Base-by-base conservation (phyloP, 92 coral and sea anemone genomes). In the Parazoanthus atlanticus region DNA sequence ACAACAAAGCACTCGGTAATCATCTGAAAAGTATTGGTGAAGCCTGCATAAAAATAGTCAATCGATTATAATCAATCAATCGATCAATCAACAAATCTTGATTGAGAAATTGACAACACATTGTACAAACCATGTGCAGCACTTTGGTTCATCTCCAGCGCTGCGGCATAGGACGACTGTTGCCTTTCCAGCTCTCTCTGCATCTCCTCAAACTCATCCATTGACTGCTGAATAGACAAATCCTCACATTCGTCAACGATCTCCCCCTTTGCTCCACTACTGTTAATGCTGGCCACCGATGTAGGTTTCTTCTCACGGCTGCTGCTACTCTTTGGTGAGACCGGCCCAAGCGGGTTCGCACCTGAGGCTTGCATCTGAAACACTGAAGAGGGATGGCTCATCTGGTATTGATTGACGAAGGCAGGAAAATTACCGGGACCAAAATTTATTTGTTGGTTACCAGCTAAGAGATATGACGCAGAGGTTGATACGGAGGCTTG, bases 101-200 rank as follows among this genome's bases (percentile, higher is more conserved):
- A 49, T 13, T 61, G 67, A 5, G 0, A 21, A 61, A 61, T 19
- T 19, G 69, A 61, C n/a, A 19, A 61, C 69, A 61, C 8, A 61
- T 3, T 21, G 40, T 78, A 77, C 78, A 25, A 74, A 79, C 88
- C 86, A 31, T 58, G 43, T 78, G 46, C 34, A 30, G 52, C 17
- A 13, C 16, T 28, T 26, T 72, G n/a, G 28, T 89, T 84, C 73
- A 88, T 72, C 52, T 89, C 92, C 11, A 97, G 85, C 0, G 98
- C 98, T 38, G 98, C 91, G 10, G 99, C 99, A 89, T 97, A 97
- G 0, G 99, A 79, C 80, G 99, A 79, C 83, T 94, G 98, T 38
- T 93, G 95, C 74, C 93, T 88, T 36, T 97, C 97, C 46, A 92
- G 88, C 28, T 95, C 96, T 31, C 88, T 67, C 71, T 69, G 83